A percentile compares a stretch with the other conserved stretches of the same genome.
Evolutionary conservation across 2,113 vertebrate species (phyloP).

Genomic region (Tragelaphus strepsiceros): DNA sequence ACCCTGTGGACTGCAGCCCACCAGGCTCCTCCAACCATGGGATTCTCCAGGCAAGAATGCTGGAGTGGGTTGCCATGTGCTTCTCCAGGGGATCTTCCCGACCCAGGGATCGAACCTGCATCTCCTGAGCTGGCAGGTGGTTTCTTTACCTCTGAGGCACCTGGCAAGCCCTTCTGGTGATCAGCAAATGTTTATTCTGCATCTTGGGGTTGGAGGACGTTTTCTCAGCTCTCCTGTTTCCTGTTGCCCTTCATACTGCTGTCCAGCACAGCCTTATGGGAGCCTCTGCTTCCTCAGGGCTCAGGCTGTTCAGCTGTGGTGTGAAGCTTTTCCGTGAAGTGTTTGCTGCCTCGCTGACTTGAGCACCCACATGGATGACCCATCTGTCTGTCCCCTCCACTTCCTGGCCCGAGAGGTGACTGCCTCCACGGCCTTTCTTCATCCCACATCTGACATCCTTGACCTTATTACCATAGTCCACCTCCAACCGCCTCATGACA

Average conservation of each 20-base stretch:
- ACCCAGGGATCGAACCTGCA: background rate
- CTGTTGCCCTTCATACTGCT: background rate
- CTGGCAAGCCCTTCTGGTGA: background rate
- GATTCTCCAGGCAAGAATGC: background rate
- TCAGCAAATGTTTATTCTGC: background rate
- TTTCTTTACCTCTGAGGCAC: background rate
- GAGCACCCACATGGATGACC: background rate
- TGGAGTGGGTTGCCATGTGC: background rate
- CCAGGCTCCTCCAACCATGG: rapidly evolving
- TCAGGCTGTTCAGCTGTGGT: background rate
- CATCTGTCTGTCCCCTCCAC: background rate
- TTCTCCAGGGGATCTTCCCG: background rate
- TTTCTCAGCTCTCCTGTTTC: background rate
- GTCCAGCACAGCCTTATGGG: background rate
- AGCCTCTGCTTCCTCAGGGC: background rate
- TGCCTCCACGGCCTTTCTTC: background rate
- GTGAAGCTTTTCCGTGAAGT: background rate
- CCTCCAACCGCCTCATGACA: background rate
- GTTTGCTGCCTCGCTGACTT: background rate
- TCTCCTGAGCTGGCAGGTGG: background rate
- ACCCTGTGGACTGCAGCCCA: background rate
- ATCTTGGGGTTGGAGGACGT: background rate
- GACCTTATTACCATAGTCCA: background rate
- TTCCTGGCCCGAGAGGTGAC: background rate
- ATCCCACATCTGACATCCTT: background rate